Evolutionary conservation across 2,888 invertebrate species (phyloP).

Genomic region (Parelbella ahira): DNA sequence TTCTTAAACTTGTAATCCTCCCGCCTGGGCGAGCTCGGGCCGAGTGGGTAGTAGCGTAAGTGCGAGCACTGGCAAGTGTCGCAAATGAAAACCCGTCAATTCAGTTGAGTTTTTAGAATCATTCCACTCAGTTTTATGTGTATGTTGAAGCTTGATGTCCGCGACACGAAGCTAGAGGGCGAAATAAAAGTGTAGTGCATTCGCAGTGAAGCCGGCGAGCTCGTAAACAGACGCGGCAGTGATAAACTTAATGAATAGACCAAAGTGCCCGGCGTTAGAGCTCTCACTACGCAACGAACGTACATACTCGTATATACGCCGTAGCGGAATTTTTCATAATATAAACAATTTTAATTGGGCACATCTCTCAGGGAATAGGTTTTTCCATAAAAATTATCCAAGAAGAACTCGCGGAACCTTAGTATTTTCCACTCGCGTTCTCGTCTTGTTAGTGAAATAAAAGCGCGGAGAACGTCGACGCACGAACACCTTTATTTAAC

Average conservation of each 20-base stretch:
- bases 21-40: no score
- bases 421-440: no score
- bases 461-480: no score
- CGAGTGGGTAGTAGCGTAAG: no score
- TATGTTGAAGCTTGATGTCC: slow-evolving; percentile 49
- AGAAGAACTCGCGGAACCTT: not conserved
- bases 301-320: slow-evolving; percentile 46
- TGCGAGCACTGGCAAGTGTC: no score
- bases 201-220: slow-evolving; percentile 55
- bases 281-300: slow-evolving; percentile 44
- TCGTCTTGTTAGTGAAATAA: no score
- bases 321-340: slow-evolving; percentile 38
- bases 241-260: slow-evolving; percentile 50
- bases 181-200: slow-evolving; percentile 57
- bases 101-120: not conserved
- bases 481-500: no score
- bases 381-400: slow-evolving; percentile 4
- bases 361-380: slow-evolving; percentile 12
- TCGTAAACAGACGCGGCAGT: slow-evolving; percentile 58
- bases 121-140: slow-evolving; percentile 40
- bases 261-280: slow-evolving; percentile 33
- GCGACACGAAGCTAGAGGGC: slow-evolving; percentile 47
- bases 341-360: slow-evolving; percentile 55
- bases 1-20: no score
- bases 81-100: not conserved